phyloP scores from a whole-genome alignment of 2,797 vertebrate species.

The Sebastolobus altivelis region DNA sequence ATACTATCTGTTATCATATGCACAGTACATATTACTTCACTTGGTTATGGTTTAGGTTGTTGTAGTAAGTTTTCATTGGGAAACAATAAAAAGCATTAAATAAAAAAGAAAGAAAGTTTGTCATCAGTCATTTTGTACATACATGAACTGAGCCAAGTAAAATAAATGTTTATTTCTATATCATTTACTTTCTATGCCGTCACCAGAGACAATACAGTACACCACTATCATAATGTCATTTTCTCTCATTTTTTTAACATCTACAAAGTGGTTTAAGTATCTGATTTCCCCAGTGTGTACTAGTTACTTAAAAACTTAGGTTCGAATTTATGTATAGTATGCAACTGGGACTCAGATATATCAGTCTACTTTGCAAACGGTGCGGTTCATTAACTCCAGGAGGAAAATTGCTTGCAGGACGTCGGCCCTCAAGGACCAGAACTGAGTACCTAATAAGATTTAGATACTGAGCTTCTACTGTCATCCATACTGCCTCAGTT shows the following conservation, averaged over 20 bases:
- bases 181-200: neutral
- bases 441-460: slow-evolving; percentile 2
- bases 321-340: neutral
- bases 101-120: neutral
- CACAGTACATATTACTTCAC: no score
- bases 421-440: slow-evolving; percentile 13
- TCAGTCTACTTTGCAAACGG: slow-evolving; percentile 15
- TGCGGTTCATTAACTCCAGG: slow-evolving; percentile 37
- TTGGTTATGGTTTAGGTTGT: neutral
- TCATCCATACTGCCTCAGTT: neutral
- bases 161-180: neutral
- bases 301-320: neutral
- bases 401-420: slow-evolving; percentile 36
- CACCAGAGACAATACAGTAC: neutral
- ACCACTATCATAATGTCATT: neutral
- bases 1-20: neutral
- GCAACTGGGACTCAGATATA: slow-evolving; percentile 27
- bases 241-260: neutral
- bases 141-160: neutral
- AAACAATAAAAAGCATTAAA: neutral
- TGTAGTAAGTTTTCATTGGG: neutral
- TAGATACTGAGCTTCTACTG: slow-evolving; percentile 8
- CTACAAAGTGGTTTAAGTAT: neutral
- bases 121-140: neutral
- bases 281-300: slow-evolving; percentile 5